Base-by-base conservation (phyloP, 2,797 vertebrate species). In the Lepus oiostolus region DNA sequence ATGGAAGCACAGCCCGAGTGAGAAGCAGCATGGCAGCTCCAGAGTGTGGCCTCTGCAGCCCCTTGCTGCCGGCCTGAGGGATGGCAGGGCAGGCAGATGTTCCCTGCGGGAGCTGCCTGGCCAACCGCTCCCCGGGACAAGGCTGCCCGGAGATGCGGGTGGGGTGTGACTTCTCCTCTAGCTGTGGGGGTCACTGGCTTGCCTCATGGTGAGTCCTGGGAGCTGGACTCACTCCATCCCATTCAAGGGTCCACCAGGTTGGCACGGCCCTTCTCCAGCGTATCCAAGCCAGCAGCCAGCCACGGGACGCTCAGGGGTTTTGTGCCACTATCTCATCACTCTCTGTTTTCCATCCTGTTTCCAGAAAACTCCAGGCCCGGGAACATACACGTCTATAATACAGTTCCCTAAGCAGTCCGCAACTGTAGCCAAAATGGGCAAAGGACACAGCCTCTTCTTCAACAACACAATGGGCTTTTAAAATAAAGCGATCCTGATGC, bases 331-430 rank as follows among this genome's bases (percentile, higher is more conserved):
- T 74, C 70, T 93, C 89, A 85, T 62, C 60, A 86, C 9, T 50
- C 22, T 30, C 47, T 35, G 8, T 90, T 85, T 94, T 86, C 42
- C 87, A 26, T 67, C 93, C 82, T 95, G 82, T 97, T 96, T 92
- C 77, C 96, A 99, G 99, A 98, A 97, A 97, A 98, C 98, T 65
- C 98, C 98, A 0, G 98, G 98, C 75, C 98, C 99, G 1, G 98
- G 98, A 95, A 97, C 98, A 0, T 99, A 97, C 11, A 96, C 97
- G 62, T 85, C 97, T 30, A 97, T 89, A 1, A 95, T 89, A 94
- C 98, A 98, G 70, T 95, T 97, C 92, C 98, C 97, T 21, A 98
- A 93, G 75, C 96, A 92, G 68, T 90, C 98, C 6, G 65, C 79
- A 76, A 95, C 94, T 0, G 38, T 97, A 35, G 96, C 97, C 83